Evolutionary conservation across 2,113 vertebrate species (phyloP).

Genomic region (Aspiorhynchus laticeps): DNA sequence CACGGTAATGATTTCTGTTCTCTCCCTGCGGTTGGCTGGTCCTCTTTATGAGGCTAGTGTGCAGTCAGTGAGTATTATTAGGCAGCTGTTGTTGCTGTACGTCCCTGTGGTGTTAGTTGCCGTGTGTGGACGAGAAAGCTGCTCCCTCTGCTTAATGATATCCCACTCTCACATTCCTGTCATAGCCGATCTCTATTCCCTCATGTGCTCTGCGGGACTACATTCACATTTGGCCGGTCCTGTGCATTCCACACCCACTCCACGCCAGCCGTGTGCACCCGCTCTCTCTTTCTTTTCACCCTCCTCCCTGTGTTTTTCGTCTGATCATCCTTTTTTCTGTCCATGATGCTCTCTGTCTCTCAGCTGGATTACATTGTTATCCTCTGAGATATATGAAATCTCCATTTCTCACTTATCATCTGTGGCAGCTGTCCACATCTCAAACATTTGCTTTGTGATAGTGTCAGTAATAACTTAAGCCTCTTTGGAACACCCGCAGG

Average conservation of each 20-base stretch:
- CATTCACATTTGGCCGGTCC: slow-evolving; percentile 59
- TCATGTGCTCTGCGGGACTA: slow-evolving; percentile 64
- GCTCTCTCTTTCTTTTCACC: slow-evolving; percentile 3
- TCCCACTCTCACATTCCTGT: slow-evolving; percentile 72
- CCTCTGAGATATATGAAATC: slow-evolving; percentile 55
- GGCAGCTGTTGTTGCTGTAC: slow-evolving; percentile 60
- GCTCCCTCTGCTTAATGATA: slow-evolving; percentile 69
- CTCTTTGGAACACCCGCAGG: slow-evolving; percentile 42
- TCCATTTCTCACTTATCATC: slow-evolving; percentile 49
- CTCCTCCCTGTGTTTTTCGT: neutral
- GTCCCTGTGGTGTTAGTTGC: slow-evolving; percentile 52
- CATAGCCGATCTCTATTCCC: slow-evolving; percentile 68
- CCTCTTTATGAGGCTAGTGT: slow-evolving; percentile 27
- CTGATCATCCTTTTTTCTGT: slow-evolving; percentile 34
- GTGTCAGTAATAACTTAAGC: slow-evolving; percentile 47
- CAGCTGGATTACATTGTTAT: slow-evolving; percentile 49
- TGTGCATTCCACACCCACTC: slow-evolving; percentile 66
- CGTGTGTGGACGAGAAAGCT: slow-evolving; percentile 59
- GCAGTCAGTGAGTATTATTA: slow-evolving; percentile 51
- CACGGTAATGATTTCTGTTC: slow-evolving; percentile 43
- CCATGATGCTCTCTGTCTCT: slow-evolving; percentile 27
- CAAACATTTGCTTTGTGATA: slow-evolving; percentile 47
- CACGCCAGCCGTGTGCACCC: neutral
- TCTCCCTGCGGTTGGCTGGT: slow-evolving; percentile 25
- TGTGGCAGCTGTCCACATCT: slow-evolving; percentile 38